Percentiles rank a stretch among this genome's conserved stretches.
These are phyloP conservation scores for Drosophila trapezifrons DNA, from an alignment of 1,140 invertebrate genomes.

Conservation along the genomic window DNA sequence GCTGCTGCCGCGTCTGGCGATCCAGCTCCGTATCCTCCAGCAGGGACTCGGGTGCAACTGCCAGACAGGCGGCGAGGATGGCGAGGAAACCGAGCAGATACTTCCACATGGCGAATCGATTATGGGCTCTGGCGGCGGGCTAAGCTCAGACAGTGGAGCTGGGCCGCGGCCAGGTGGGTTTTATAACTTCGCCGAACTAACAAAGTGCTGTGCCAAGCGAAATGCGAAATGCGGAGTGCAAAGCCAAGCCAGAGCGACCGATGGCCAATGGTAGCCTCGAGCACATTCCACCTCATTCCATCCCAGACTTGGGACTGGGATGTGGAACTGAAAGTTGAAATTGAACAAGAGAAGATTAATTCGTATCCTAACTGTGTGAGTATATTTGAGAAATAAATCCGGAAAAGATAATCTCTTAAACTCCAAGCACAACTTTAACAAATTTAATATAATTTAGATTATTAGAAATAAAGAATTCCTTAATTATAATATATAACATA, in stretches of 20 bases:
- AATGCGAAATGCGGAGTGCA: conserved; percentile 12
- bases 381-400: background rate
- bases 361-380: too few species aligned
- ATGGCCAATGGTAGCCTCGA: conserved; percentile 11
- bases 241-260: background rate
- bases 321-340: background rate
- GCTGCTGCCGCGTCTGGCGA: conserved; percentile 12
- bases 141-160: conserved; percentile 15
- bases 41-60: background rate
- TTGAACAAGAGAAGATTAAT: too few species aligned
- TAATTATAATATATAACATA: too few species aligned
- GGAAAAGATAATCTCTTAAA: too few species aligned
- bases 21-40: background rate
- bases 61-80: background rate
- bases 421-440: too few species aligned
- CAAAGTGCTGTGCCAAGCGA: conserved; percentile 20
- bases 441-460: too few species aligned
- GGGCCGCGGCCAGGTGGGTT: conserved; percentile 4
- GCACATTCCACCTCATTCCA: background rate
- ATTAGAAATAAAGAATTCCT: too few species aligned
- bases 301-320: background rate
- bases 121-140: background rate
- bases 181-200: conserved; percentile 13
- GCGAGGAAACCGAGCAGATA: conserved; percentile 21
- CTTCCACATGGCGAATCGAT: conserved; percentile 20